Conservation (phyloP, 2,888 invertebrate species). For the Criorhina ranunculi region DNA sequence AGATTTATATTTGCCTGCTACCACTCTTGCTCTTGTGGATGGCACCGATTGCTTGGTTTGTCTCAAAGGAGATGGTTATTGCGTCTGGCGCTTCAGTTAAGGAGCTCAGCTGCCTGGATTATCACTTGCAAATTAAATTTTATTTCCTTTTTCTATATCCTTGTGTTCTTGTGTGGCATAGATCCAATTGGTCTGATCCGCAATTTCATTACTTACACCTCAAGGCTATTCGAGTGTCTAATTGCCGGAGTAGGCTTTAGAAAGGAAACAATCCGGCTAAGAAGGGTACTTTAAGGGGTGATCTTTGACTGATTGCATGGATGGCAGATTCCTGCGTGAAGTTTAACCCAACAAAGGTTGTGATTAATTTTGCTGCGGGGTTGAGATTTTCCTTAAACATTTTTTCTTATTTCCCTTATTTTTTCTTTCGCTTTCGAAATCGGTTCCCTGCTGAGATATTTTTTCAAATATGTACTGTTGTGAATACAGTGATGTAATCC, state of each 20-base stretch:
- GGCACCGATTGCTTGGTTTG: conserved; percentile 39
- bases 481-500: conserved; percentile 23
- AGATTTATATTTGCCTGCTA: conserved; percentile 64
- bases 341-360: conserved; percentile 33
- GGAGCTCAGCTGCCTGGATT: conserved; percentile 43
- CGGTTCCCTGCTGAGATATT: conserved; percentile 55
- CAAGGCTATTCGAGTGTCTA: conserved; percentile 48
- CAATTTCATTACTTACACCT: conserved; percentile 64
- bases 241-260: conserved; percentile 38
- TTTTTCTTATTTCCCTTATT: too few relatives aligned
- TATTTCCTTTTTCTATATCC: conserved; percentile 51
- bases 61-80: conserved; percentile 64
- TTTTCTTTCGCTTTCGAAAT: conserved; percentile 26
- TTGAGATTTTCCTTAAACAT: conserved; percentile 45
- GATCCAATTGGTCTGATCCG: conserved; percentile 54
- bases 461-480: conserved; percentile 20
- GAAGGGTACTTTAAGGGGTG: conserved; percentile 23
- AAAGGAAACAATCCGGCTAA: conserved; percentile 23
- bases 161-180: not conserved
- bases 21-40: conserved; percentile 16
- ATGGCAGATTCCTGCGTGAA: conserved; percentile 7
- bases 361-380: conserved; percentile 55
- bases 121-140: conserved; percentile 68
- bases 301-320: conserved; percentile 20
- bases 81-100: conserved; percentile 51